Base-by-base conservation (phyloP, 2,888 invertebrate species). In the Omphaloscelis lunosa region DNA sequence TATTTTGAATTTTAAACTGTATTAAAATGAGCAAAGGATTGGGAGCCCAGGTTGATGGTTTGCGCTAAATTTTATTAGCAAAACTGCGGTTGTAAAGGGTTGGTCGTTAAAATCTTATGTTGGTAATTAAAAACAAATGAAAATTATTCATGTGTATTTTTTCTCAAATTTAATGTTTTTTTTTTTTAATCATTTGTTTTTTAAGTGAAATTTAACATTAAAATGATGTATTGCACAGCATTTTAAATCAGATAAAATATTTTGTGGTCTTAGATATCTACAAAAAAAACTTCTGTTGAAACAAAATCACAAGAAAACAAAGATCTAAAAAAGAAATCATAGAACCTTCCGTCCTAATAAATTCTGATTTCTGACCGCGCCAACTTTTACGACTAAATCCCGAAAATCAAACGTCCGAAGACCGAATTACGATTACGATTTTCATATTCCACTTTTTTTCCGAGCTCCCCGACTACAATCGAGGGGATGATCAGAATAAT, bases 401-500 rank as follows among this genome's bases (percentile, higher is more conserved):
- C 79, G 72, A 88, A 92, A 93, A 93, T 91, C 93, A 92, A 90
- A 90, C 90, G 87, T 89, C 88, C 88, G 88, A 88, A 86, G 85
- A 77, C 73, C 76, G 87, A 79, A 77, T 92, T 91, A 91, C 90
- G 88, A 86, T 92, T 90, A 91, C 90, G 86, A 90, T 88, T 89
- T 88, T 88, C 82, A 88, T 89, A 86, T 88, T 82, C 71, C 72
- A 62, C 73, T 72, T 82, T 83, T 85, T 79, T 77, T 66, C 61
- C 23, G 58, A 70, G 68, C 77, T 83, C 79, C 88, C 80, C 69
- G 58, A 56, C 85, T 80, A 90, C 91, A 93, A 93, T 92, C 91
- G 93, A 91, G 91, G 93, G 93, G 93, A 93, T 93, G 94, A 95
- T 96, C 95, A 92, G 91, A 95, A 95, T 96, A 97, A 97, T 96